Base-by-base conservation (phyloP, 2,797 vertebrate genomes). In the Mormyrus proboscirostris region DNA sequence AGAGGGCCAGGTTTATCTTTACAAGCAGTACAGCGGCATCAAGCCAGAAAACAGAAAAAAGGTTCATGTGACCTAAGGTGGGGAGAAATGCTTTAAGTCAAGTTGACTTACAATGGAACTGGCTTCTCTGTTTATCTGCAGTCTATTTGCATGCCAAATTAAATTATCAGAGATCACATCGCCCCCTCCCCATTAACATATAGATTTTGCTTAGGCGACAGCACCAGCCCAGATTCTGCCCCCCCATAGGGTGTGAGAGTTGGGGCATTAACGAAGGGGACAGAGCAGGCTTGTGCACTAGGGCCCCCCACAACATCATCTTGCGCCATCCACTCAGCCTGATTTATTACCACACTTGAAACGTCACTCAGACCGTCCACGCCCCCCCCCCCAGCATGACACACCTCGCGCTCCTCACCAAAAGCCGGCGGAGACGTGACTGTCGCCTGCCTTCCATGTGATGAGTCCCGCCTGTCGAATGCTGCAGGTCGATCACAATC, bases 341-440 rank as follows among this genome's bases (percentile, higher is more conserved):
- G 62, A 89, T 87, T 89, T 87, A 89, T 89, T 25, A 51, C 29
- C 62, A 25, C 29, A 25, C 84, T 86, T 88, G 59, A 62, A 65
- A 12, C 1, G 57, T 65, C 59, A 47, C 41, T 50, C 84, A 89
- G 69, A 89, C 50, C 19, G 16, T 38, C 47, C 25, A 50, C 38
- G 51, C 50, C 50, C 57, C 5, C 53, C 53, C 22, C 12, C 22
- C 55, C 57, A 50, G 12, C 41, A 14, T 22, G 86, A 49, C n/a
- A 22, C 50, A 76, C 3, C 84, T 7, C 53, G 0, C 16, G 19
- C 19, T 44, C 69, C 16, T 22, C 0, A 8, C 10, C 50, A 14
- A 55, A 50, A 44, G 59, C 10, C n/a, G 3, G 59, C 59, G 9
- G 59, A 65, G 44, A 10, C 57, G 53, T 59, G 50, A 51, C 85